phyloP scores from a whole-genome alignment of 2,888 invertebrate species.

The Trissonchulus sp. region DNA sequence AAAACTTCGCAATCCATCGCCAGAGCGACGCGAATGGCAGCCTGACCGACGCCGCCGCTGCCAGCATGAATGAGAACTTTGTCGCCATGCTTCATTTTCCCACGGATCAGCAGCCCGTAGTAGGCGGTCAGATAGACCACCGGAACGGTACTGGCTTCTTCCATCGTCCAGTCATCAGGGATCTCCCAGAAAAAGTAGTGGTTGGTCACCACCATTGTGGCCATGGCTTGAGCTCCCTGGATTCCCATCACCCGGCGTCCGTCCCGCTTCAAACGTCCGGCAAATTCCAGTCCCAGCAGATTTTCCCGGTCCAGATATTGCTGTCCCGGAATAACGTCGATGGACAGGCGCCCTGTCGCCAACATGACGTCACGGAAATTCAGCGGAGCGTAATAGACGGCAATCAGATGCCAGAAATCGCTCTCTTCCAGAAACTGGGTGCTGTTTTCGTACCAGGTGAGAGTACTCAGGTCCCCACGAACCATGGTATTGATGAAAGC shows the following conservation, averaged over 20 bases:
- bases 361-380: constrained; percentile 99
- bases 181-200: constrained; percentile 60
- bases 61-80: constrained; percentile 39
- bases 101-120: constrained; percentile 79
- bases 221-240: constrained; percentile 76
- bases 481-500: constrained; percentile 88
- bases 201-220: constrained; percentile 71
- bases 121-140: constrained; percentile 56
- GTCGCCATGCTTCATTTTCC: constrained; percentile 74
- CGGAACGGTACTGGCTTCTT: constrained; percentile 58
- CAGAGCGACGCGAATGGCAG: constrained; percentile 82
- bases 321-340: constrained; percentile 83
- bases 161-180: constrained; percentile 53
- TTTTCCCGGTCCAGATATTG: constrained; percentile 65
- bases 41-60: constrained; percentile 76
- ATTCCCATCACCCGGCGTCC: constrained; percentile 78
- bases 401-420: too few relatives aligned
- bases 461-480: constrained; percentile 84
- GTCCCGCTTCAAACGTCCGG: constrained; percentile 62
- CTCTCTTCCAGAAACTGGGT: too few relatives aligned
- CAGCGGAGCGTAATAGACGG: constrained; percentile 83
- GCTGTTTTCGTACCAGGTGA: constrained; percentile 86
- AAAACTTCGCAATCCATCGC: constrained; percentile 76
- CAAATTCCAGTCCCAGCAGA: constrained; percentile 66
- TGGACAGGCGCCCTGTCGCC: constrained; percentile 90